phyloP scores from a whole-genome alignment of 2,113 vertebrate genomes.

The Melospiza melodia region DNA sequence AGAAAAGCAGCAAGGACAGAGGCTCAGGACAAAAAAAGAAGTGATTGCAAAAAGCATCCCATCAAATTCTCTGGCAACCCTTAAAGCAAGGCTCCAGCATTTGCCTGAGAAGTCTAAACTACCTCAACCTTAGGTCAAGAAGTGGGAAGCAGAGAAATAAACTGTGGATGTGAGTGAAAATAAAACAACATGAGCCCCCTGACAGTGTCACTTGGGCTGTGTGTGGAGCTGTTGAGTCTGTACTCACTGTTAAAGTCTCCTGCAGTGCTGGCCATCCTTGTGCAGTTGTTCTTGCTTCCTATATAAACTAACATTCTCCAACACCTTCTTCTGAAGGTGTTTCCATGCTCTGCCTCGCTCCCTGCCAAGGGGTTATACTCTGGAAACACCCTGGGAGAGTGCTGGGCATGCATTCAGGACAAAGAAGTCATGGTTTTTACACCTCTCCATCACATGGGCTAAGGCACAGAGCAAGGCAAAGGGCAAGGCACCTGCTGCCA shows the following conservation, averaged over 20 bases:
- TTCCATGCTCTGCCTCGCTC: not conserved
- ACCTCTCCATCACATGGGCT: not conserved
- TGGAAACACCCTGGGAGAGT: not conserved
- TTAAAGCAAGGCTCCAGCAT: not conserved
- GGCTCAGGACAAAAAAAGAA: not conserved
- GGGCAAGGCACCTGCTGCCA: not conserved
- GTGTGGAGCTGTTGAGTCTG: not conserved
- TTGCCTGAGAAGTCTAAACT: not conserved
- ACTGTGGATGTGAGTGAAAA: slow-evolving; percentile 26
- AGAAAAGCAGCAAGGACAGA: not conserved
- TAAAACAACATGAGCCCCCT: not conserved
- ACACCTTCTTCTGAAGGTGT: not conserved
- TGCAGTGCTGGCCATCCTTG: not conserved
- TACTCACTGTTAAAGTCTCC: not conserved
- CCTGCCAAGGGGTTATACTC: not conserved
- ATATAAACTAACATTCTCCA: not conserved
- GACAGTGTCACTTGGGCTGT: not conserved
- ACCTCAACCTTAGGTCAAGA: slow-evolving; percentile 8
- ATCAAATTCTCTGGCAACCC: not conserved
- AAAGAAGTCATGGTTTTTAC: not conserved
- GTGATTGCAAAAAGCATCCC: not conserved
- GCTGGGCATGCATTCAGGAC: not conserved
- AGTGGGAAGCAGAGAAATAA: slow-evolving; percentile 54
- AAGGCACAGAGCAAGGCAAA: too few species aligned
- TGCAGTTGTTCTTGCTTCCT: not conserved